phyloP scores from a whole-genome alignment of 2,797 vertebrate genomes.

The Pampus argenteus region DNA sequence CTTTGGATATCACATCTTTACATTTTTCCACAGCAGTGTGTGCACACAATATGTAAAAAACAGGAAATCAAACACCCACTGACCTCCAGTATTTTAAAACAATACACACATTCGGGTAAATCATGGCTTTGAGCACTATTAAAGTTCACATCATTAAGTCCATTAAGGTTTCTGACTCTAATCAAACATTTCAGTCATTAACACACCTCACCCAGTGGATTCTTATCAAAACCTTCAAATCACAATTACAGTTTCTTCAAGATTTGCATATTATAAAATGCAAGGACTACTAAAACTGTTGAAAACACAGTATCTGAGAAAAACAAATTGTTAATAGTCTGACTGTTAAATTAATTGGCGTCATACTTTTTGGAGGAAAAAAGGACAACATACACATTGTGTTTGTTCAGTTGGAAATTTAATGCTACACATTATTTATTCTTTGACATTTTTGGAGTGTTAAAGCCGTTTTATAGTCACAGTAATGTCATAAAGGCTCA shows the following conservation, averaged over 20 bases:
- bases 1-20: slow-evolving; percentile 11
- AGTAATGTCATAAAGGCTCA: slow-evolving; percentile 7
- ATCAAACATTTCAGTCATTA: background rate
- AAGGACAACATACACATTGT: background rate
- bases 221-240: background rate
- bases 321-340: no score
- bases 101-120: background rate
- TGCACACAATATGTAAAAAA: slow-evolving; percentile 37
- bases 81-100: background rate
- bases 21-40: slow-evolving; percentile 8
- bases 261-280: no score
- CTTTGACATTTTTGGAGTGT: slow-evolving; percentile 31
- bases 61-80: slow-evolving; percentile 41
- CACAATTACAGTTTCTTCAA: no score
- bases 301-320: no score
- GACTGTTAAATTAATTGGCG: no score
- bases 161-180: no score
- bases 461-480: background rate
- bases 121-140: background rate
- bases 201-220: background rate
- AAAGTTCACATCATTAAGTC: no score
- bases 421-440: background rate
- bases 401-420: slow-evolving; percentile 2
- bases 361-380: no score
- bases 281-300: no score